Conservation (phyloP, 2,797 vertebrate species). For the Acanthiza pusilla region DNA sequence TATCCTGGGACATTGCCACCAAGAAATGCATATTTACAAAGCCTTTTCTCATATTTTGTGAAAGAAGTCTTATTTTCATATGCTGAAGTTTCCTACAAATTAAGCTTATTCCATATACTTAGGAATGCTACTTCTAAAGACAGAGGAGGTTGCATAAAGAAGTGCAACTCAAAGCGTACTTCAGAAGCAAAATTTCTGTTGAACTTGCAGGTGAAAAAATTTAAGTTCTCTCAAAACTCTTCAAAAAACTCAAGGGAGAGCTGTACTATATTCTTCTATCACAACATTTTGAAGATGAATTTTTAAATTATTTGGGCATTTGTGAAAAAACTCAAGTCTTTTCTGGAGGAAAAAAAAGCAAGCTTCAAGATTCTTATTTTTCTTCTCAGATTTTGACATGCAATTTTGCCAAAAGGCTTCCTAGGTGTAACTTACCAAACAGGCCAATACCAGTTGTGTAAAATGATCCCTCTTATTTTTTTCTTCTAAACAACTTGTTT, state of each 20-base stretch:
- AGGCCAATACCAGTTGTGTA: slow-evolving; percentile 92
- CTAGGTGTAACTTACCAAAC: slow-evolving; percentile 85
- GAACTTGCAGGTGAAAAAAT: neutral
- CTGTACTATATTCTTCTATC: neutral
- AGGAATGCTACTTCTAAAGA: neutral
- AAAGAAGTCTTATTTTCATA: neutral
- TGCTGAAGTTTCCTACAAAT: neutral
- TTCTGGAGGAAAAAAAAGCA: neutral
- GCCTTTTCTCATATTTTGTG: neutral
- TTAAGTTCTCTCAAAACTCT: neutral
- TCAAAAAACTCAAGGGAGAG: neutral
- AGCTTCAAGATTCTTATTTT: neutral
- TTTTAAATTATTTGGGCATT: neutral
- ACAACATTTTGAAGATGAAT: rapidly evolving
- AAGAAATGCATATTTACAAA: neutral
- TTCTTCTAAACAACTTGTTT: slow-evolving; percentile 96
- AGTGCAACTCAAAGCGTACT: neutral
- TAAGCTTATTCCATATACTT: neutral
- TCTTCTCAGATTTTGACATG: neutral
- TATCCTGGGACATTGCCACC: neutral
- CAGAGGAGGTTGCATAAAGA: neutral
- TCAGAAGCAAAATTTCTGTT: neutral
- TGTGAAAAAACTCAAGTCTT: neutral
- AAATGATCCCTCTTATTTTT: slow-evolving; percentile 96
- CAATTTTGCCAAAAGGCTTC: neutral